Conservation (phyloP, 2,113 vertebrate genomes). For the Catharus fuscescens region DNA sequence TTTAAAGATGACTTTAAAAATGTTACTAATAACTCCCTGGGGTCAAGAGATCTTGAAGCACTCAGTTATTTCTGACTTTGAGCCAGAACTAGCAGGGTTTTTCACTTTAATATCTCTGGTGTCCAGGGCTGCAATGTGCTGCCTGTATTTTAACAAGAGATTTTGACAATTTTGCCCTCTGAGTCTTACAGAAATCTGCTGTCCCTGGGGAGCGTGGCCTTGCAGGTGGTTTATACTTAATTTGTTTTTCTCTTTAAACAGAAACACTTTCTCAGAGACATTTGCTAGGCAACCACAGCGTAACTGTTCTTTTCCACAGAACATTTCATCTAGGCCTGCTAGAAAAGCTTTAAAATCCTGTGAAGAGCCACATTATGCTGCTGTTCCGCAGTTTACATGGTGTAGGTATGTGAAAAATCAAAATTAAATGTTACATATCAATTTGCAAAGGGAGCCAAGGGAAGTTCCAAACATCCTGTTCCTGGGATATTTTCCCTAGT, state of each 20-base stretch:
- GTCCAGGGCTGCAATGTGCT: background rate
- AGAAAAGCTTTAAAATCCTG: background rate
- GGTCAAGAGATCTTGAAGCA: background rate
- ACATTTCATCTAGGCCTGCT: background rate
- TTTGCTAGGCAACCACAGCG: conserved; percentile 4
- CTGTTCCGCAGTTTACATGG: background rate
- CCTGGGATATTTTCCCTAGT: background rate
- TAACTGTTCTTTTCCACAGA: background rate
- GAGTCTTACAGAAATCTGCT: background rate
- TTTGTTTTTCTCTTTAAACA: conserved; percentile 57
- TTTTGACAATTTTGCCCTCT: conserved; percentile 11
- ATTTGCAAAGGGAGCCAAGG: background rate
- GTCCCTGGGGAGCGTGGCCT: background rate
- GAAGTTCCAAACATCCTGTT: background rate
- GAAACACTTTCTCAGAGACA: background rate
- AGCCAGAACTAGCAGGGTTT: conserved; percentile 6
- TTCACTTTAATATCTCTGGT: background rate
- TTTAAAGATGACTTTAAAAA: conserved; percentile 31
- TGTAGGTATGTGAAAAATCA: background rate
- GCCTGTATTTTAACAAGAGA: conserved; percentile 5
- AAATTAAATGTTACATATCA: background rate
- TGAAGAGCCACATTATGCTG: background rate
- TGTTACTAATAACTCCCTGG: conserved; percentile 8
- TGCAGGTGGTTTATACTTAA: conserved; percentile 28
- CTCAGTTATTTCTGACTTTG: background rate